A percentile compares a stretch with the other conserved stretches of the same genome.
Evolutionary conservation across 2,888 invertebrate species (phyloP).

Genomic region (Eledona agricola): DNA sequence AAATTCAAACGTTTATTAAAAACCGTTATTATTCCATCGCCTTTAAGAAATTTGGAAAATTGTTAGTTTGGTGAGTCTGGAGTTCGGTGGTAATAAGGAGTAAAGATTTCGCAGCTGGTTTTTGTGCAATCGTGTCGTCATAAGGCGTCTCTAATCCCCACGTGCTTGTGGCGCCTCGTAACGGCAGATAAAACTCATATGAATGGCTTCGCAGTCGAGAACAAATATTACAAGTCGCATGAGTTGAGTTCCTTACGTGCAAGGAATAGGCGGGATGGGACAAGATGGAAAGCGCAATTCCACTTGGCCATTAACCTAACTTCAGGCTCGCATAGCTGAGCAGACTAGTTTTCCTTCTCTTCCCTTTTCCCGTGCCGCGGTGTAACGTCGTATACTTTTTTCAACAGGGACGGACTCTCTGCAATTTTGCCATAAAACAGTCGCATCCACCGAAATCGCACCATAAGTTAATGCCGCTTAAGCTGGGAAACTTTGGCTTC

Average conservation of each 20-base stretch:
- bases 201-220: conserved; percentile 62
- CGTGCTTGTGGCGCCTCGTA: conserved; percentile 59
- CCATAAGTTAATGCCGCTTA: no score
- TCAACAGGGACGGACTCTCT: conserved; percentile 33
- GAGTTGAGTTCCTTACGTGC: conserved; percentile 64
- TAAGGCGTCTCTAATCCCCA: conserved; percentile 53
- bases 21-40: no score
- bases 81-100: conserved; percentile 38
- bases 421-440: conserved; percentile 4
- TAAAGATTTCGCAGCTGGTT: conserved; percentile 43
- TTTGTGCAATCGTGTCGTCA: conserved; percentile 44
- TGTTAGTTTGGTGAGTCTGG: no score
- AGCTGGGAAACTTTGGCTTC: no score
- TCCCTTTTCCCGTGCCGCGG: conserved; percentile 46
- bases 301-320: conserved; percentile 76
- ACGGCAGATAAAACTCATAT: conserved; percentile 60
- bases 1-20: no score
- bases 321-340: conserved; percentile 69
- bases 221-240: conserved; percentile 63
- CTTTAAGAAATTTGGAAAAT: no score
- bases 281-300: conserved; percentile 77
- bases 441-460: conserved; percentile 47
- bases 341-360: conserved; percentile 55
- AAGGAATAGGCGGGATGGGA: conserved; percentile 62
- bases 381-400: conserved; percentile 37